Evolutionary conservation across 2,113 vertebrate genomes (phyloP).

Genomic region (Phylloscopus trochiloides): DNA sequence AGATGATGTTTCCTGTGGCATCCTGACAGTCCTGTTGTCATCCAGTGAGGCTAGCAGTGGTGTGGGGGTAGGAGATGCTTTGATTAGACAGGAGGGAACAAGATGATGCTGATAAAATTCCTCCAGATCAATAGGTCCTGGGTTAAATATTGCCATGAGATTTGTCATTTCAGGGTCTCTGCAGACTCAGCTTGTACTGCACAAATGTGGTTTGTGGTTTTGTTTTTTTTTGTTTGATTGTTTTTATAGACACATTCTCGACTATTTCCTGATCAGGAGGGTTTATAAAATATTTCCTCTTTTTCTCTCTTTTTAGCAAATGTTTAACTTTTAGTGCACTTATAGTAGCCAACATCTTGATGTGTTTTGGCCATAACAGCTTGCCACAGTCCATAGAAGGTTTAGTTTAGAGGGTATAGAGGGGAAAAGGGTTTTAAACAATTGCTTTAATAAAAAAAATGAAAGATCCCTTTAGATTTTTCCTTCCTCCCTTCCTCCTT

Average conservation of each 20-base stretch:
- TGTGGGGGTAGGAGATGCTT: not conserved
- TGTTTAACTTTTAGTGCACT: not conserved
- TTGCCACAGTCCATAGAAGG: not conserved
- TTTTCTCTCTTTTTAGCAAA: not conserved
- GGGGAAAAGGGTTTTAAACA: not conserved
- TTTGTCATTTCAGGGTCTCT: not conserved
- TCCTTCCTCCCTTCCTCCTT: too few relatives aligned
- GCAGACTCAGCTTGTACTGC: not conserved
- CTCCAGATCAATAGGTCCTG: not conserved
- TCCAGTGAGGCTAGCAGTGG: not conserved
- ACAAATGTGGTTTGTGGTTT: not conserved
- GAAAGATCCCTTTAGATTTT: fast-evolving
- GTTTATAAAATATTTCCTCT: not conserved
- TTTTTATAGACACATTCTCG: not conserved
- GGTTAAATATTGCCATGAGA: not conserved
- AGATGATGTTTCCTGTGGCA: not conserved
- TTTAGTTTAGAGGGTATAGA: not conserved
- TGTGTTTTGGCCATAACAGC: not conserved
- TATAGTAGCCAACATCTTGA: fast-evolving
- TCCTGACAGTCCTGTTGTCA: not conserved
- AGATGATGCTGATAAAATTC: not conserved
- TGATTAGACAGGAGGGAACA: not conserved
- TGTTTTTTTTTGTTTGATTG: too few relatives aligned
- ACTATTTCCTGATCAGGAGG: not conserved
- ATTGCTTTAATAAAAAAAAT: not conserved